phyloP scores from a whole-genome alignment of 2,113 vertebrate species.

The Gopherus evgoodei region DNA sequence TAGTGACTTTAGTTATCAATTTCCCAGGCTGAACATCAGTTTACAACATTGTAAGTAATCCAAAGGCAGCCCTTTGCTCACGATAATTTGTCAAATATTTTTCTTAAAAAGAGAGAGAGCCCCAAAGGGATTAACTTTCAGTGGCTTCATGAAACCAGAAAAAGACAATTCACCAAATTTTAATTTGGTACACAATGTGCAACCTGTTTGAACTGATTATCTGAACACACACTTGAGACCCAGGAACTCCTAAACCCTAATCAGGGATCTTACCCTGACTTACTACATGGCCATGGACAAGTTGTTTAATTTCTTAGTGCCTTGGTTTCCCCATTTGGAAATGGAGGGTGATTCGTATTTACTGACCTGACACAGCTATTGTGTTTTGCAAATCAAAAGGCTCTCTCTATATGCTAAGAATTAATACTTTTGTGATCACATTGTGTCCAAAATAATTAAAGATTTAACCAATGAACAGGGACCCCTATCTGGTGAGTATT shows the following conservation, averaged over 20 bases:
- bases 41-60: constrained; percentile 64
- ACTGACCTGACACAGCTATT: background rate
- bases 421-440: background rate
- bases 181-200: background rate
- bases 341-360: background rate
- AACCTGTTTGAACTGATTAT: background rate
- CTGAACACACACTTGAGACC: background rate
- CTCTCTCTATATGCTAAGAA: background rate
- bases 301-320: background rate
- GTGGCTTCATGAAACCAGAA: background rate
- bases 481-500: background rate
- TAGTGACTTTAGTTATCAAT: constrained; percentile 67
- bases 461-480: background rate
- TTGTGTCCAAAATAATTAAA: background rate
- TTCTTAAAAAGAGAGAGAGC: background rate
- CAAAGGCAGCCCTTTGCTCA: constrained; percentile 63
- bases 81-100: constrained; percentile 47
- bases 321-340: background rate
- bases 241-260: background rate
- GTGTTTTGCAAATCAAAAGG: background rate
- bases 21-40: constrained; percentile 55
- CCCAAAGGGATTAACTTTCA: background rate
- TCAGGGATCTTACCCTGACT: background rate
- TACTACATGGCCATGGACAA: background rate
- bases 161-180: background rate